These are phyloP conservation scores for Coenonympha arcania DNA, from an alignment of 2,888 invertebrate species.

Conservation along the genomic window DNA sequence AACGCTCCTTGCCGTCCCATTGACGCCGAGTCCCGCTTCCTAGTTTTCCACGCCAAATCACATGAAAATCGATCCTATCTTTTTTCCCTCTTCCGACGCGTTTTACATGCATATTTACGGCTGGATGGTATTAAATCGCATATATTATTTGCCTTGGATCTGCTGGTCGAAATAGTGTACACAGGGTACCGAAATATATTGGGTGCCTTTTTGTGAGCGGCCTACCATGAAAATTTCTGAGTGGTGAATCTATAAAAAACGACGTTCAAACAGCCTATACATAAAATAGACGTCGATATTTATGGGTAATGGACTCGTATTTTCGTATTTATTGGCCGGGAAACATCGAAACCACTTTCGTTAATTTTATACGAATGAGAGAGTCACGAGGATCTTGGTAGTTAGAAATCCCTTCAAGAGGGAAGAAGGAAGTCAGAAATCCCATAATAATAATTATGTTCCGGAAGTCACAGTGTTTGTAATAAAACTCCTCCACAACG, in stretches of 20 bases:
- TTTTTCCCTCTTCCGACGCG: constrained; percentile 11
- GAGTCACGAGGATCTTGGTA: no score
- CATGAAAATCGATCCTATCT: constrained; percentile 21
- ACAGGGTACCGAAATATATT: constrained; percentile 17
- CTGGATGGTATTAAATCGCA: constrained; percentile 27
- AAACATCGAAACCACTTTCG: background rate
- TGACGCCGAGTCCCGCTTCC: background rate
- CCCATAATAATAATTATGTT: no score
- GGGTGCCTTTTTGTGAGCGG: constrained; percentile 18
- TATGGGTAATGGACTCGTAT: background rate
- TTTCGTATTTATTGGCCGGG: background rate
- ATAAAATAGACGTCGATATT: background rate
- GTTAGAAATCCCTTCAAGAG: no score
- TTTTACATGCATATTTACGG: constrained; percentile 21
- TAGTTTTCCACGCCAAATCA: constrained; percentile 13
- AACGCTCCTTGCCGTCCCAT: background rate
- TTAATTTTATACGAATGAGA: background rate
- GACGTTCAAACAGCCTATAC: background rate
- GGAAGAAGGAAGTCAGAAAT: no score
- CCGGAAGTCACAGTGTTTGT: no score
- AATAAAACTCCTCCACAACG: no score
- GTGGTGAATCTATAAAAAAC: constrained; percentile 11
- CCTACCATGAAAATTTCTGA: constrained; percentile 20
- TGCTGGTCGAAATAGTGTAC: constrained; percentile 14
- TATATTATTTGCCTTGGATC: constrained; percentile 24